Percentiles rank a stretch among this genome's conserved stretches.
Conservation (phyloP, 2,797 vertebrate species). For the Enoplosus armatus region DNA sequence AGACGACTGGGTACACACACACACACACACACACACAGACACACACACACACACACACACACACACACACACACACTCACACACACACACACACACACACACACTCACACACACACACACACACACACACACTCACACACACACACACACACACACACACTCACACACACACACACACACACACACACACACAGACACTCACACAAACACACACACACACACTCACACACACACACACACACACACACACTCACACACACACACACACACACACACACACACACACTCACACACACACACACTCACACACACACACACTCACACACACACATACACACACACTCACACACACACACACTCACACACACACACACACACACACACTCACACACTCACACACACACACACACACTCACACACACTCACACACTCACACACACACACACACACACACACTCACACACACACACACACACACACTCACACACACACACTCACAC, state of each 20-base stretch:
- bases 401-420: too few species aligned
- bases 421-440: constrained; percentile 13
- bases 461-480: too few species aligned
- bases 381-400: constrained; percentile 32
- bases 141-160: constrained; percentile 20
- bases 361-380: constrained; percentile 10
- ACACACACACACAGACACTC: constrained; percentile 15
- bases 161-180: constrained; percentile 22
- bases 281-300: constrained; percentile 20
- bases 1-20: constrained; percentile 33
- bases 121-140: constrained; percentile 7
- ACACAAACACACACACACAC: constrained; percentile 4
- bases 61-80: constrained; percentile 9
- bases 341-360: constrained; percentile 13
- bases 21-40: constrained; percentile 24
- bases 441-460: constrained; percentile 9
- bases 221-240: constrained; percentile 24
- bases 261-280: constrained; percentile 10
- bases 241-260: constrained; percentile 13
- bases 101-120: constrained; percentile 11
- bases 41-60: constrained; percentile 15
- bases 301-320: too few species aligned
- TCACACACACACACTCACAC: constrained; percentile 22
- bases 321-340: too few species aligned
- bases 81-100: constrained; percentile 26